phyloP scores from a whole-genome alignment of 1,140 invertebrate genomes.

The Agrilus planipennis region DNA sequence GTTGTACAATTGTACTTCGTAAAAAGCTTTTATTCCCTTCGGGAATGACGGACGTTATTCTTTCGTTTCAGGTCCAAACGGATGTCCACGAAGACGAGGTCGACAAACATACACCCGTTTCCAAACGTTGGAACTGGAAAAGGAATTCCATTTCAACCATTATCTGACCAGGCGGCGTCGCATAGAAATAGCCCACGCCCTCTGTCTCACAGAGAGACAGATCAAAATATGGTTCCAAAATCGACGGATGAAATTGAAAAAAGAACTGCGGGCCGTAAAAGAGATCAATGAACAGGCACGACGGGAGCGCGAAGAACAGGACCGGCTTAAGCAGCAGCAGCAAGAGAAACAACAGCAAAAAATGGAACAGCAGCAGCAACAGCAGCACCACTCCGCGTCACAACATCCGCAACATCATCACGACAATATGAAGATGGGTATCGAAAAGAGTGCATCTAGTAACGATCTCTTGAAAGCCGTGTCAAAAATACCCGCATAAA shows the following conservation, averaged over 20 bases:
- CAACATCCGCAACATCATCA: conserved; percentile 51
- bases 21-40: too few species aligned
- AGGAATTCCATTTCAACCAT: conserved; percentile 98
- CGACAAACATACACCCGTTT: conserved; percentile 94
- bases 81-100: conserved; percentile 84
- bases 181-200: conserved; percentile 93
- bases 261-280: conserved; percentile 83
- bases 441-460: conserved; percentile 28
- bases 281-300: conserved; percentile 90
- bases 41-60: too few species aligned
- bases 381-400: conserved; percentile 33
- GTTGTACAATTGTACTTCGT: too few species aligned
- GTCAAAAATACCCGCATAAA: conserved; percentile 39
- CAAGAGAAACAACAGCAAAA: conserved; percentile 74
- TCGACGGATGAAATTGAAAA: conserved; percentile 96
- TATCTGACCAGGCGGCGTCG: conserved; percentile 89
- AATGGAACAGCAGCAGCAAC: too few species aligned
- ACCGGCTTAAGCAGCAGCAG: conserved; percentile 81
- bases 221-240: conserved; percentile 99
- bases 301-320: conserved; percentile 80
- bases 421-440: conserved; percentile 40
- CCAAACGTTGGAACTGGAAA: conserved; percentile 89
- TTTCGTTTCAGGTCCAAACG: conserved; percentile 78
- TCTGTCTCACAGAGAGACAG: conserved; percentile 91
- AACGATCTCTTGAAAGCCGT: conserved; percentile 32